Percentiles rank a stretch among this genome's conserved stretches.
Evolutionary conservation across 2,113 vertebrate species (phyloP).

Genomic region (Campylorhamphus procurvoides): DNA sequence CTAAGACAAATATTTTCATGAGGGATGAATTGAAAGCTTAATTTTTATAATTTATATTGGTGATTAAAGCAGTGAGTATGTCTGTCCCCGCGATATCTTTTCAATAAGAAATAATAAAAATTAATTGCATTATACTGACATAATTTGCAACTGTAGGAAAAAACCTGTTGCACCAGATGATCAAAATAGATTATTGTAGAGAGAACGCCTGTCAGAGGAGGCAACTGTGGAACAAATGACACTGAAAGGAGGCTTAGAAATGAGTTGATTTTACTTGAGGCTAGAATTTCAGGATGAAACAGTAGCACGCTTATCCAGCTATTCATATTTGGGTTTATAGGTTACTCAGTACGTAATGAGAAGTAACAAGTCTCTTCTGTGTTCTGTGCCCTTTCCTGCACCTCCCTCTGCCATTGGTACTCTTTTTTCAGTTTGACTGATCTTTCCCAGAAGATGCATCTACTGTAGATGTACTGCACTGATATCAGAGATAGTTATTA

Average conservation of each 20-base stretch:
- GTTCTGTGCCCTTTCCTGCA: background rate
- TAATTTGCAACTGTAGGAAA: background rate
- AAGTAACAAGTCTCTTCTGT: background rate
- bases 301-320: background rate
- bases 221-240: background rate
- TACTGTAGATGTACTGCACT: background rate
- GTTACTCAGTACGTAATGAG: background rate
- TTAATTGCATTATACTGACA: background rate
- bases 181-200: background rate
- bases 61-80: background rate
- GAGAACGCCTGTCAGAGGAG: background rate
- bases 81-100: background rate
- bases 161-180: background rate
- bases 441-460: background rate
- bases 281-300: background rate
- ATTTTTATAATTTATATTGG: background rate
- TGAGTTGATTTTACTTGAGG: background rate
- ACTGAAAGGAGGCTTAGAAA: background rate
- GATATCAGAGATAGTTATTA: background rate
- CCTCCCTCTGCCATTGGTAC: background rate
- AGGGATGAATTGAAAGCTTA: background rate
- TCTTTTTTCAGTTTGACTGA: background rate
- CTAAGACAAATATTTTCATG: background rate
- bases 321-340: fast-evolving
- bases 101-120: background rate